These are phyloP conservation scores for Tenthredo scrophulariae DNA, from an alignment of 2,888 invertebrate species.

Conservation along the genomic window DNA sequence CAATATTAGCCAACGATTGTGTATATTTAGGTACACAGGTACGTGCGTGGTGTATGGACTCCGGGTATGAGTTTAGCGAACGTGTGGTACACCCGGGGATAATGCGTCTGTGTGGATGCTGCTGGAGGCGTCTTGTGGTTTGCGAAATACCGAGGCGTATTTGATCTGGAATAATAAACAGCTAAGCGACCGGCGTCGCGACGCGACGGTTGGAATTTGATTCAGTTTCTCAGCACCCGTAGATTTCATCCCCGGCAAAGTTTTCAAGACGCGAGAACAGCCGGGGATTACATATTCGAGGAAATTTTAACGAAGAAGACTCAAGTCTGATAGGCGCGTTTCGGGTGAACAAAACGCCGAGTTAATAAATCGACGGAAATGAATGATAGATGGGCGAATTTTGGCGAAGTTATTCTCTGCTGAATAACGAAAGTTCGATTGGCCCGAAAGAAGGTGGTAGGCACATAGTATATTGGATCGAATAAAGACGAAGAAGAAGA, in stretches of 20 bases:
- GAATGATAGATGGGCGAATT: background rate
- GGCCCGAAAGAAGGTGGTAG: background rate
- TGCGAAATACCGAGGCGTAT: slow-evolving; percentile 41
- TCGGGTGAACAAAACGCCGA: background rate
- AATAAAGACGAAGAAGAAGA: background rate
- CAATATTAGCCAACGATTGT: slow-evolving; percentile 44
- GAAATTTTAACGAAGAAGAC: background rate
- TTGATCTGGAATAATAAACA: slow-evolving; percentile 50
- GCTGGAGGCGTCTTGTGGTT: slow-evolving; percentile 32
- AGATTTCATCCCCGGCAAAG: background rate
- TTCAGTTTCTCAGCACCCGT: background rate
- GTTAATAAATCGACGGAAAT: background rate
- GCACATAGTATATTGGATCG: background rate
- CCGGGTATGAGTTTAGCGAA: background rate
- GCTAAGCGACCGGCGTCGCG: slow-evolving; percentile 42
- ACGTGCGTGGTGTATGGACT: background rate
- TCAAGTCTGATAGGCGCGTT: background rate
- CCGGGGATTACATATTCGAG: background rate
- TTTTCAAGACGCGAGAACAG: background rate
- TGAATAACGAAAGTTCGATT: slow-evolving; percentile 10
- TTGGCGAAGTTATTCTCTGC: background rate
- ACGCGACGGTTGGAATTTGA: slow-evolving; percentile 37
- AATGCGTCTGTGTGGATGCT: background rate
- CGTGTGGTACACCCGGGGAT: background rate
- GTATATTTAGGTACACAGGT: slow-evolving; percentile 21